A percentile compares a stretch with the other conserved stretches of the same genome.
Evolutionary conservation across 2,113 vertebrate species (phyloP).

Genomic region (Coptodon bakossiorum): DNA sequence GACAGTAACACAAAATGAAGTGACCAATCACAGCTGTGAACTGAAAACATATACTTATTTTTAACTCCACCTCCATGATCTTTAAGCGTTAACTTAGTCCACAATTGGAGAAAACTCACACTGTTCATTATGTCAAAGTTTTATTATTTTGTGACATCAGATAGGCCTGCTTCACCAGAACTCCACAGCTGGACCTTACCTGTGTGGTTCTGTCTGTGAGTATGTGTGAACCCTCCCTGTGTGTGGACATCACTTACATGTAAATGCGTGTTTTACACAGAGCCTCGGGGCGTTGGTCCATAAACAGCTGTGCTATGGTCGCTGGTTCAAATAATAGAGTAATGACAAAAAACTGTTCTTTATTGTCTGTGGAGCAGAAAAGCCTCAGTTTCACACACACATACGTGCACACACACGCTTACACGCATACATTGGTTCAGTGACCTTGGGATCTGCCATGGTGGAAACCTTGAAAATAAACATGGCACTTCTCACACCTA

Average conservation of each 20-base stretch:
- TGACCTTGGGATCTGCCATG: slow-evolving; percentile 26
- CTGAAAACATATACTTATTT: neutral
- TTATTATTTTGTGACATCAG: slow-evolving; percentile 6
- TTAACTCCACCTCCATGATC: neutral
- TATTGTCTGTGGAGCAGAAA: neutral
- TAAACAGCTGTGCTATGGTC: slow-evolving; percentile 31
- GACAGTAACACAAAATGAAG: neutral
- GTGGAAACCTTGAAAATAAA: slow-evolving; percentile 11
- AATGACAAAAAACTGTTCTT: slow-evolving; percentile 23
- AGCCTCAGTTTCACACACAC: neutral
- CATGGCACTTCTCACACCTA: neutral
- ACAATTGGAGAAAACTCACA: neutral
- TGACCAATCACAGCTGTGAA: neutral
- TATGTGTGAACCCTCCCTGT: neutral
- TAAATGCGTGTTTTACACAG: neutral
- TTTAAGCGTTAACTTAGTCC: neutral
- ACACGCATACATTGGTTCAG: neutral
- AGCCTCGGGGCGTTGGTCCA: neutral
- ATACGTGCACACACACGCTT: neutral
- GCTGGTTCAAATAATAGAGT: slow-evolving; percentile 1
- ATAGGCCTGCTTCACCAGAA: neutral
- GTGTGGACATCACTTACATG: neutral
- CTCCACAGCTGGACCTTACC: slow-evolving; percentile 34
- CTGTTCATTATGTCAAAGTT: slow-evolving; percentile 18
- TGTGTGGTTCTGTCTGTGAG: neutral